A percentile compares a stretch with the other conserved stretches of the same genome.
phyloP scores from a whole-genome alignment of 2,113 vertebrate genomes.

The Istiophorus platypterus region DNA sequence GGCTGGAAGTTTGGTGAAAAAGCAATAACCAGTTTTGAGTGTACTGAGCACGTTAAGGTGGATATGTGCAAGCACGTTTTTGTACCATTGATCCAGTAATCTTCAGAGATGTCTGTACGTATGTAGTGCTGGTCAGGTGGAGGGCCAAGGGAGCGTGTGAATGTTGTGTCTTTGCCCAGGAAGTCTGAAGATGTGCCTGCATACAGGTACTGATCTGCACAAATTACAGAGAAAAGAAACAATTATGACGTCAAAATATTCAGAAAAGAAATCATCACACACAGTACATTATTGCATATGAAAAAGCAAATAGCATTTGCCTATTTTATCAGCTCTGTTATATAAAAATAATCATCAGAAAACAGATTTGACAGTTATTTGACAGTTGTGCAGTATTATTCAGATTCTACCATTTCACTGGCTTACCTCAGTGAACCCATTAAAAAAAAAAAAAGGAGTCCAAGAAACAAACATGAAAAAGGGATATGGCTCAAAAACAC shows the following conservation, averaged over 20 bases:
- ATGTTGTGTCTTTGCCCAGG: conserved; percentile 95
- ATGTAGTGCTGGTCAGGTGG: conserved; percentile 94
- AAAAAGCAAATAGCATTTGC: neutral
- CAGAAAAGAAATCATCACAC: neutral
- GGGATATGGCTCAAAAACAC: conserved; percentile 19
- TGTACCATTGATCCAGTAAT: conserved; percentile 97
- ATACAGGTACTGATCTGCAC: conserved; percentile 93
- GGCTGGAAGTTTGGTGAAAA: conserved; percentile 46
- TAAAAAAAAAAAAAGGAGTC: conserved; percentile 5
- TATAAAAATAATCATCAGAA: neutral
- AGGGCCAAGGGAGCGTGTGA: conserved; percentile 95
- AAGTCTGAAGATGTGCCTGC: conserved; percentile 97
- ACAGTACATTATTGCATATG: neutral
- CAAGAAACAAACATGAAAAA: conserved; percentile 19
- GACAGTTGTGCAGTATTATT: neutral
- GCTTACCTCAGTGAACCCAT: neutral
- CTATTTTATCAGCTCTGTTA: neutral
- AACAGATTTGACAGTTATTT: neutral
- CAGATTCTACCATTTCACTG: neutral
- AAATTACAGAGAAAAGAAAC: neutral
- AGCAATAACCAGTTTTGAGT: conserved; percentile 60
- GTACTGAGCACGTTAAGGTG: conserved; percentile 47
- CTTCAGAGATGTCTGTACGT: conserved; percentile 96
- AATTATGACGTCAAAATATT: neutral
- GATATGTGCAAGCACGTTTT: conserved; percentile 57